These are phyloP conservation scores for Dromococcyx pavoninus DNA, from an alignment of 2,797 vertebrate species.

Conservation along the genomic window DNA sequence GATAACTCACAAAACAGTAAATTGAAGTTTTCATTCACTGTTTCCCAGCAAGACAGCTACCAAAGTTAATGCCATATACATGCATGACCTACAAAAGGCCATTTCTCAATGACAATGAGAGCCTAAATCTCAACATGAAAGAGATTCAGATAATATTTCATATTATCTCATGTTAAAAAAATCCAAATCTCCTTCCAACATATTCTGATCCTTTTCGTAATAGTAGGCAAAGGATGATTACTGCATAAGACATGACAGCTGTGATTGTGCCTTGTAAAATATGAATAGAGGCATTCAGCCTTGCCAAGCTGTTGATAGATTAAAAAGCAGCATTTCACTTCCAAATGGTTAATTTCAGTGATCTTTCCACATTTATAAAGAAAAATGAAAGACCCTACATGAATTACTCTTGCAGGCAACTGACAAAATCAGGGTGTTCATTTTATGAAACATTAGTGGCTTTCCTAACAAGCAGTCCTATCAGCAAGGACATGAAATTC, in stretches of 20 bases:
- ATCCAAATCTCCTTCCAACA: neutral
- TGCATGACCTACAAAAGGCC: neutral
- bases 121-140: neutral
- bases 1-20: neutral
- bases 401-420: neutral
- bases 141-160: neutral
- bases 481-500: neutral
- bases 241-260: neutral
- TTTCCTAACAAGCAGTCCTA: neutral
- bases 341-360: slow-evolving; percentile 26
- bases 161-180: neutral
- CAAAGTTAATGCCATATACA: neutral
- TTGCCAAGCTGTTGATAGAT: neutral
- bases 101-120: neutral
- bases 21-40: neutral
- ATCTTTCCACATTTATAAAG: neutral
- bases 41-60: neutral
- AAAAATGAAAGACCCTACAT: neutral
- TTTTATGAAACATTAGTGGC: neutral
- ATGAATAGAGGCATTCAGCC: neutral
- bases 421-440: neutral
- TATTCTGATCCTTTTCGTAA: neutral
- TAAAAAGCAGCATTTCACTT: neutral
- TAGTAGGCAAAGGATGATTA: neutral
- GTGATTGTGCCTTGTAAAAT: neutral